Conservation (phyloP, 1,140 invertebrate genomes). For the Sesamia nonagrioides region DNA sequence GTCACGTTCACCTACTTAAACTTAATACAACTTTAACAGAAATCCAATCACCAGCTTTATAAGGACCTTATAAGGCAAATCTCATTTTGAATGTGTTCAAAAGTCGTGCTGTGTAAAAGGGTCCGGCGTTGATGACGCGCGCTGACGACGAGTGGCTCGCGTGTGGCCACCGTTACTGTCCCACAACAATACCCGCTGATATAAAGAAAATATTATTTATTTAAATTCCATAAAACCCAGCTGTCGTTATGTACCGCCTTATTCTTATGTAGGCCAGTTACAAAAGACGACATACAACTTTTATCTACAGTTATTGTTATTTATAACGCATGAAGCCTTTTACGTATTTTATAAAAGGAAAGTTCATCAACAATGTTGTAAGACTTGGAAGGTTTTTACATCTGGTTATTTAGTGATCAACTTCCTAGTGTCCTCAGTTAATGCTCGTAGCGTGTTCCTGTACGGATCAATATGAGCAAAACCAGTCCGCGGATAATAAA, state of each 20-base stretch:
- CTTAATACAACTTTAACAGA: constrained; percentile 5
- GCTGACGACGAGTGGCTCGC: constrained; percentile 67
- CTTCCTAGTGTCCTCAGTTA: constrained; percentile 32
- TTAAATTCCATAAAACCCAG: constrained; percentile 80
- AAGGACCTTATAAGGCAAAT: constrained; percentile 15
- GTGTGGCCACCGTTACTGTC: constrained; percentile 84
- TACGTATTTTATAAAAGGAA: constrained; percentile 52
- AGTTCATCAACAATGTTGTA: constrained; percentile 52
- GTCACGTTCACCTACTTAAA: background rate
- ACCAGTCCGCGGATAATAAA: constrained; percentile 27
- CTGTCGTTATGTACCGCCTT: constrained; percentile 69
- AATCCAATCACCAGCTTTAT: constrained; percentile 19
- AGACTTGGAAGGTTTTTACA: constrained; percentile 2
- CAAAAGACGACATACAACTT: constrained; percentile 56
- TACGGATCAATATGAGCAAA: constrained; percentile 37
- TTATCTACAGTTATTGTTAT: constrained; percentile 61
- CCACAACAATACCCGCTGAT: constrained; percentile 83
- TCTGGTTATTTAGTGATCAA: constrained; percentile 8
- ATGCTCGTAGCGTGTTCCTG: constrained; percentile 11
- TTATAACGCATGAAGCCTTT: constrained; percentile 53
- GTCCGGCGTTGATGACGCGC: constrained; percentile 55
- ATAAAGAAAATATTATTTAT: constrained; percentile 87
- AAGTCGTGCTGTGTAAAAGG: constrained; percentile 72
- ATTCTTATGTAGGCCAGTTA: constrained; percentile 64
- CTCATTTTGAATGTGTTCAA: constrained; percentile 33